Percentiles rank a stretch among this genome's conserved stretches.
Evolutionary conservation across 1,140 invertebrate genomes (phyloP).

Genomic region (Nomia melanderi): DNA sequence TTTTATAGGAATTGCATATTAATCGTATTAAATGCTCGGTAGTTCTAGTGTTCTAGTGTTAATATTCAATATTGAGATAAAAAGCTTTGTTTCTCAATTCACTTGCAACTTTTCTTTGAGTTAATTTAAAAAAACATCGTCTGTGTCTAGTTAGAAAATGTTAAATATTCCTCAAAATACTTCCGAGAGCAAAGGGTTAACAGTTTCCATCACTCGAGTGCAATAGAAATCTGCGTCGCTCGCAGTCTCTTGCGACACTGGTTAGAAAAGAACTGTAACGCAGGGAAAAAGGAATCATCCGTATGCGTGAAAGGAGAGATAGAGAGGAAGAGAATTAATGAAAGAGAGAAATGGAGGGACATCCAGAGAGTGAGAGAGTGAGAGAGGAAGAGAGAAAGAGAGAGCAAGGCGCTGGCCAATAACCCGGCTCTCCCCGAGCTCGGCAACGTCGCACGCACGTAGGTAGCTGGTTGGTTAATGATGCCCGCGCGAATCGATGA

Average conservation of each 20-base stretch:
- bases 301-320: not conserved
- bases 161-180: no score
- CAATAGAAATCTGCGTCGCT: not conserved
- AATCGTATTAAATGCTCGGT: no score
- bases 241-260: not conserved
- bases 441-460: constrained; percentile 39
- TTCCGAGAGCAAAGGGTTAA: no score
- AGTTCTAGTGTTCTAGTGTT: no score
- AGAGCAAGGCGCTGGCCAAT: constrained; percentile 35
- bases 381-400: not conserved
- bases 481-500: constrained; percentile 63
- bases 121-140: no score
- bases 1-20: no score
- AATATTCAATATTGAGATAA: no score
- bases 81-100: no score
- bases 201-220: no score
- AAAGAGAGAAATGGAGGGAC: not conserved
- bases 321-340: not conserved
- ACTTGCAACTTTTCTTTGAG: no score
- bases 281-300: no score
- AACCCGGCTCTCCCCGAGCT: constrained; percentile 30
- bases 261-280: not conserved
- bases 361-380: not conserved
- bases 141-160: no score
- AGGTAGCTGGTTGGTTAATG: constrained; percentile 63